Percentiles rank a stretch among this genome's conserved stretches.
These are phyloP conservation scores for Pteronotus mesoamericanus DNA, from an alignment of 2,797 vertebrate species.

Conservation along the genomic window DNA sequence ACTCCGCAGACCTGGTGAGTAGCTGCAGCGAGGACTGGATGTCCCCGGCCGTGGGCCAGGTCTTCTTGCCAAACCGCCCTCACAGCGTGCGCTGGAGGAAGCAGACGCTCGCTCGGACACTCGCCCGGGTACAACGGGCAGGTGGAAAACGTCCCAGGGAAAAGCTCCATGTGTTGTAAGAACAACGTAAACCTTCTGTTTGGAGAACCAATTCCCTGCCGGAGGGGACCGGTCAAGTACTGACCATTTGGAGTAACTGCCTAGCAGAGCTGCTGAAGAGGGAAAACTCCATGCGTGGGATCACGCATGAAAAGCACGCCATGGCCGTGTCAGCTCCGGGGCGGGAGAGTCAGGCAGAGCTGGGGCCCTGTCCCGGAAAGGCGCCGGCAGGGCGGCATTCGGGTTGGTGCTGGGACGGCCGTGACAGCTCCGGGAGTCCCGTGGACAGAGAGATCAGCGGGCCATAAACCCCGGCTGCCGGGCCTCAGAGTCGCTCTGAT, in stretches of 20 bases:
- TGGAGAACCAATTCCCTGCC: background rate
- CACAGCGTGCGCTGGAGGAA: background rate
- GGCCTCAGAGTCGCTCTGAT: background rate
- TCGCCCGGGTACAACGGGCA: background rate
- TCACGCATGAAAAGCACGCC: background rate
- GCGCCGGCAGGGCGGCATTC: background rate
- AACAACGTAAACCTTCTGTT: background rate
- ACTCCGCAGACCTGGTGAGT: background rate
- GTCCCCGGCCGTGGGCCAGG: background rate
- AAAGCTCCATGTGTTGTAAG: background rate
- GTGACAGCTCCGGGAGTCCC: background rate
- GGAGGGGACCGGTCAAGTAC: background rate
- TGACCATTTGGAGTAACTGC: background rate
- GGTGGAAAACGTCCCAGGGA: background rate
- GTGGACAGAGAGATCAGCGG: background rate
- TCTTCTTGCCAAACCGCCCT: background rate
- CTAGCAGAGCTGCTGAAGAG: background rate
- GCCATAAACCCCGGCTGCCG: background rate
- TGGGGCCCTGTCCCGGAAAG: background rate
- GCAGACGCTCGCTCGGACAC: background rate
- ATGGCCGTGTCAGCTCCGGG: background rate
- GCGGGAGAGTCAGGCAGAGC: background rate
- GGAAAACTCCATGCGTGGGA: background rate
- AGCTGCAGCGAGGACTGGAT: background rate
- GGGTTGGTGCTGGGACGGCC: background rate